Evolutionary conservation across 2,888 invertebrate species (phyloP).

Genomic region (Pomacea canaliculata): DNA sequence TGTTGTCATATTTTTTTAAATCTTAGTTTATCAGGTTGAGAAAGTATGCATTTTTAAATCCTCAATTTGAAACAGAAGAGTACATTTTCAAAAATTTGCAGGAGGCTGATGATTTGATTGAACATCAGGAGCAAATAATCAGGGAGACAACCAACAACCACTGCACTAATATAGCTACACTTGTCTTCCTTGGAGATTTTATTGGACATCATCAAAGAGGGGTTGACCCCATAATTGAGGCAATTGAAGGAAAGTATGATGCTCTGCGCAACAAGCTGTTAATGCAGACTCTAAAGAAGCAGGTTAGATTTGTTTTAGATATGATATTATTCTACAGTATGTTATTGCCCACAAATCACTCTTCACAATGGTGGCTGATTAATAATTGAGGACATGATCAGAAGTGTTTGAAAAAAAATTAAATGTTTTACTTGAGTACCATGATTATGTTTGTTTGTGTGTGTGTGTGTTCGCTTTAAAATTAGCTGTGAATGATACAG

Average conservation of each 20-base stretch:
- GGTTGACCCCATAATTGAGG: slow-evolving; percentile 47
- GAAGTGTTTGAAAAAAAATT: no score
- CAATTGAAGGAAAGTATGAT: slow-evolving; percentile 64
- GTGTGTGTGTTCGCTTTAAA: no score
- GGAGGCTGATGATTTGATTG: slow-evolving; percentile 34
- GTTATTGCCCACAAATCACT: no score
- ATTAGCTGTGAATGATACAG: no score
- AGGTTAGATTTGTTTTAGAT: slow-evolving; percentile 39
- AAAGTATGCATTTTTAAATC: no score
- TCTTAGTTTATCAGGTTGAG: no score
- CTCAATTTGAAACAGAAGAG: no score
- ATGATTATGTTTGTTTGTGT: no score
- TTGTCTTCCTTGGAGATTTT: slow-evolving; percentile 42
- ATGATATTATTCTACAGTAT: no score
- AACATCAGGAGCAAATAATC: slow-evolving; percentile 36
- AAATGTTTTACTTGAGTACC: no score
- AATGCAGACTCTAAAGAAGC: slow-evolving; percentile 57
- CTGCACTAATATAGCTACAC: slow-evolving; percentile 48
- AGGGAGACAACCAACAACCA: slow-evolving; percentile 20
- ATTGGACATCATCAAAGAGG: slow-evolving; percentile 36
- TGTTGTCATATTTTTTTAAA: not conserved
- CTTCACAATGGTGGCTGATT: no score
- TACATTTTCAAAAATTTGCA: not conserved
- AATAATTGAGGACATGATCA: no score
- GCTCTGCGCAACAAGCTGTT: slow-evolving; percentile 63